A percentile compares a stretch with the other conserved stretches of the same genome.
phyloP scores from a whole-genome alignment of 2,888 invertebrate genomes.

The Dryomyza anilis region DNA sequence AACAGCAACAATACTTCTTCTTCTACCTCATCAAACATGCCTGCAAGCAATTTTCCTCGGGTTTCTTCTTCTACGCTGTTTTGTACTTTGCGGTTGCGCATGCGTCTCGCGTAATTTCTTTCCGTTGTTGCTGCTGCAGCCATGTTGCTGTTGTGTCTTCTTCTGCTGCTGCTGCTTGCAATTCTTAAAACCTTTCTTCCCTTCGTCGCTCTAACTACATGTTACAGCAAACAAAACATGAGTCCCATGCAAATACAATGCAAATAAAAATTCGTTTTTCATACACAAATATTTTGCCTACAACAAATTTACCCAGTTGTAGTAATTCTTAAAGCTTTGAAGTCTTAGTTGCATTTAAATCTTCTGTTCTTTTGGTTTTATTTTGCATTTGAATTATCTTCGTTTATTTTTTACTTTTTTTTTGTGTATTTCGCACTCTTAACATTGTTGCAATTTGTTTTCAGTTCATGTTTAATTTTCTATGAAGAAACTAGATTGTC shows the following conservation, averaged over 20 bases:
- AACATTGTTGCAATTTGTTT: constrained; percentile 15
- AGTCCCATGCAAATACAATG: constrained; percentile 17
- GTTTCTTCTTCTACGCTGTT: constrained; percentile 8
- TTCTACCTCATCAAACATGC: constrained; percentile 13
- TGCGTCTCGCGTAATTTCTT: constrained; percentile 39
- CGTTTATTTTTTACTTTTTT: constrained; percentile 2
- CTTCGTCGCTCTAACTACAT: background rate
- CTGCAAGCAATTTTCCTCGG: constrained; percentile 23
- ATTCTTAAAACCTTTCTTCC: background rate
- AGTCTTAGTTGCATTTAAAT: constrained; percentile 29
- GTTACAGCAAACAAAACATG: constrained; percentile 17
- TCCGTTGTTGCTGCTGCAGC: constrained; percentile 20
- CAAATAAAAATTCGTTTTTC: constrained; percentile 19
- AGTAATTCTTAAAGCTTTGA: background rate
- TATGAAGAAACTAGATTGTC: background rate
- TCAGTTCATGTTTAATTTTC: background rate
- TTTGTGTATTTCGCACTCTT: constrained; percentile 25
- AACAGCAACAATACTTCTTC: constrained; percentile 1
- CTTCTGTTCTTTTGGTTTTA: constrained; percentile 24
- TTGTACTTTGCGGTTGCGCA: constrained; percentile 33
- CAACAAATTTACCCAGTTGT: background rate
- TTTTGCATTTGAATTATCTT: constrained; percentile 18
- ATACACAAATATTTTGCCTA: constrained; percentile 9
- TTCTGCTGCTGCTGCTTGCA: background rate
- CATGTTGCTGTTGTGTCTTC: constrained; percentile 28